These are phyloP conservation scores for Eonycteris spelaea DNA, from an alignment of 2,113 vertebrate genomes.

Conservation along the genomic window DNA sequence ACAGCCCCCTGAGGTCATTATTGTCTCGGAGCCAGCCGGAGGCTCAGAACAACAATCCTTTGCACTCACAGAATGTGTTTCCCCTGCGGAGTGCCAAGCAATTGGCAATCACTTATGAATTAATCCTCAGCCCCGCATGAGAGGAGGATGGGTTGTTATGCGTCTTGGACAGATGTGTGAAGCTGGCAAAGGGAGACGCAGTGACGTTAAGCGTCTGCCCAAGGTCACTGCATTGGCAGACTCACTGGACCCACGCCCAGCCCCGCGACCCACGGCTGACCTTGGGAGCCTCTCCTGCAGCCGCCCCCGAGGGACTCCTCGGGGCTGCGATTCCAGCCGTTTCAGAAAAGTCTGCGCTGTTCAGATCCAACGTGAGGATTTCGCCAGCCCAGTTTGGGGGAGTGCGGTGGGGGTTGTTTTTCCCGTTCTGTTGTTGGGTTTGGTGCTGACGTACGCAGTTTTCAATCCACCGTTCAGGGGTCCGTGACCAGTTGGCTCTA, in stretches of 20 bases:
- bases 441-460: background rate
- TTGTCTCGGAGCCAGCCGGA: background rate
- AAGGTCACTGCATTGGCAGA: background rate
- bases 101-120: slow-evolving; percentile 68
- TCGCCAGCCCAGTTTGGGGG: background rate
- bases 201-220: slow-evolving; percentile 14
- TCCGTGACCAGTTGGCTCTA: background rate
- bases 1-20: slow-evolving; percentile 39
- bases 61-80: background rate
- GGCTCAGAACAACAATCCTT: slow-evolving; percentile 39
- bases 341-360: background rate
- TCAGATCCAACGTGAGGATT: background rate
- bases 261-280: fast-evolving
- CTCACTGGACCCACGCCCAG: background rate
- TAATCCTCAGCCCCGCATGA: slow-evolving; percentile 56
- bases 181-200: background rate
- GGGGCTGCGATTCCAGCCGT: background rate
- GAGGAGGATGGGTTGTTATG: background rate
- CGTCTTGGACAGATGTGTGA: slow-evolving; percentile 44
- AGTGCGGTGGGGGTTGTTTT: fast-evolving
- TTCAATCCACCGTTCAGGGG: background rate
- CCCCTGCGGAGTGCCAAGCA: slow-evolving; percentile 51
- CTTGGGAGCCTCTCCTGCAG: background rate
- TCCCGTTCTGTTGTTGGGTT: background rate
- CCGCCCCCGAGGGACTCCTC: background rate